These are phyloP conservation scores for Nemapogon koenigi DNA, from an alignment of 2,888 invertebrate species.

Conservation along the genomic window DNA sequence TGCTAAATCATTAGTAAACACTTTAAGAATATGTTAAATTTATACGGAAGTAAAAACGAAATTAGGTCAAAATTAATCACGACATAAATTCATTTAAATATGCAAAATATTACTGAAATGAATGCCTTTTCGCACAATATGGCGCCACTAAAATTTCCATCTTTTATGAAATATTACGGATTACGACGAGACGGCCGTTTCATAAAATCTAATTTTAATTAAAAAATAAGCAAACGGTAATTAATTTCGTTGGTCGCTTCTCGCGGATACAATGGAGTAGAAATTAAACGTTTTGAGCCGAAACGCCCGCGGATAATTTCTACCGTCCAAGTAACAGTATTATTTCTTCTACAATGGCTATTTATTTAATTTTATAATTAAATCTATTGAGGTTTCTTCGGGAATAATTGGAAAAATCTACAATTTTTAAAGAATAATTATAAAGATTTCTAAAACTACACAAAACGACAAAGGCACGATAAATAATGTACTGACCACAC, in stretches of 20 bases:
- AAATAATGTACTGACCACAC: too few species aligned
- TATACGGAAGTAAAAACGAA: too few species aligned
- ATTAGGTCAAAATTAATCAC: conserved; percentile 40
- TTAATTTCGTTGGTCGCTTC: conserved; percentile 41
- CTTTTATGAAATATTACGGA: conserved; percentile 59
- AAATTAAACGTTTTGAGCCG: conserved; percentile 36
- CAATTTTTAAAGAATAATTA: too few species aligned
- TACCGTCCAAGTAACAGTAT: neutral
- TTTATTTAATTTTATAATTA: neutral
- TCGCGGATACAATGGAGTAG: conserved; percentile 40
- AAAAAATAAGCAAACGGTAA: conserved; percentile 55
- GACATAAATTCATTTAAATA: conserved; percentile 47
- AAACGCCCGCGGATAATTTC: conserved; percentile 14
- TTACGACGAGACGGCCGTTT: conserved; percentile 43
- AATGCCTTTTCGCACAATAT: conserved; percentile 57
- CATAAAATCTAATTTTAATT: conserved; percentile 57
- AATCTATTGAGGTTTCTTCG: neutral
- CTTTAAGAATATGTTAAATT: too few species aligned
- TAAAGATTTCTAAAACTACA: too few species aligned
- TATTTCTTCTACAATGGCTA: neutral
- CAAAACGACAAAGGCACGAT: too few species aligned
- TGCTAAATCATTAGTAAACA: too few species aligned
- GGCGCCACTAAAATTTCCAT: conserved; percentile 59
- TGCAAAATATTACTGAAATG: conserved; percentile 51
- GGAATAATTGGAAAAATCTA: too few species aligned